Conservation (phyloP, 1,140 invertebrate species). For the Bicyclus anynana region DNA sequence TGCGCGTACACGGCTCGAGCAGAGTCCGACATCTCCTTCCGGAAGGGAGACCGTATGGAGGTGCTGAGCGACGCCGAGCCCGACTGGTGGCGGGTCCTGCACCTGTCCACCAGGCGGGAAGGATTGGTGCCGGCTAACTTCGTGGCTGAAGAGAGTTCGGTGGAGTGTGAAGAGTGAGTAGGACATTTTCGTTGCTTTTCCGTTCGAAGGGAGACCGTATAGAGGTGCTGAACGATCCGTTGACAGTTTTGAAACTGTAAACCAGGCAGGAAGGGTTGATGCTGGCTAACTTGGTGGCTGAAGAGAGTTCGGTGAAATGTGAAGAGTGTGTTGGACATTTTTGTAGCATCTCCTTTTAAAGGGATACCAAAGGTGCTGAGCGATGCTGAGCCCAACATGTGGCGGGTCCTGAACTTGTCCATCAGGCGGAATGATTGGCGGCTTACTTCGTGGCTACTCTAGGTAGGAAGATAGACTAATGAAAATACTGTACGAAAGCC, state of each 20-base stretch:
- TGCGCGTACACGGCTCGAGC: conserved; percentile 95
- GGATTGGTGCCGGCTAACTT: conserved; percentile 96
- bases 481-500: too few relatives aligned
- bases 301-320: conserved; percentile 94
- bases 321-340: background rate
- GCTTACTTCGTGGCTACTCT: conserved; percentile 91
- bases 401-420: conserved; percentile 91
- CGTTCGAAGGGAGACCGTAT: conserved; percentile 94
- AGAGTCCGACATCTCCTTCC: conserved; percentile 93
- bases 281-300: conserved; percentile 95
- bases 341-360: conserved; percentile 88
- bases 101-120: conserved; percentile 88
- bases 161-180: conserved; percentile 97
- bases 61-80: conserved; percentile 92
- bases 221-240: conserved; percentile 94
- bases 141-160: conserved; percentile 93
- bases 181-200: background rate
- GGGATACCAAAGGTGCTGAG: conserved; percentile 93
- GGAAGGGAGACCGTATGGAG: conserved; percentile 94
- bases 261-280: conserved; percentile 92
- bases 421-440: conserved; percentile 93
- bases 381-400: conserved; percentile 95
- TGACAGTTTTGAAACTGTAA: conserved; percentile 92
- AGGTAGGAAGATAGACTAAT: too few relatives aligned
- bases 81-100: conserved; percentile 96